Base-by-base conservation (phyloP, 2,113 vertebrate genomes). In the Triplophysa rosa region DNA sequence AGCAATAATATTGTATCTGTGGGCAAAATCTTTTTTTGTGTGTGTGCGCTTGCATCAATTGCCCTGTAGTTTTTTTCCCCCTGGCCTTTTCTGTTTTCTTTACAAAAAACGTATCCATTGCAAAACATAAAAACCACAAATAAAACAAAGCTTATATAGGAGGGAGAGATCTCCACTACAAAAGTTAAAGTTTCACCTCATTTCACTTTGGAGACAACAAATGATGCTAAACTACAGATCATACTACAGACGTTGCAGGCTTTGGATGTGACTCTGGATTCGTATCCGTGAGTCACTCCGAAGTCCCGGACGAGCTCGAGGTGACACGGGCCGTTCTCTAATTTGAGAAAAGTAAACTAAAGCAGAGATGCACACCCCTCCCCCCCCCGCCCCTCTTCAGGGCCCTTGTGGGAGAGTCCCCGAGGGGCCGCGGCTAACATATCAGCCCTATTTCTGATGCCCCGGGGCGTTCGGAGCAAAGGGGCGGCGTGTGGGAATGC, bases 371-470 rank as follows among this genome's bases (percentile, higher is more conserved):
- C 24, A 49, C 79, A 63, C 26, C 37, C n/a, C 79, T 62, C 63
- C 71, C 61, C 63, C 71, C 61, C 84, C 72, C 66, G 45, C 67
- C 68, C 80, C 82, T 58, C 56, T 79, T 78, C 78, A 85, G 90
- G 89, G 86, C 84, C 90, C 88, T 86, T 84, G 86, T 65, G 67
- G 78, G 87, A 87, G 87, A 83, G 79, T 81, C 86, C 84, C 74
- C 40, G 45, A 40, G 77, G 84, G 72, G 81, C 69, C 65, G 52
- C 84, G 84, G 83, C 82, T 80, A 78, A 37, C 80, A 80, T 85
- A 90, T 91, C 90, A 93, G 89, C 90, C 90, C 92, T 92, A 92
- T 93, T 92, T 93, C 90, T 92, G 91, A 92, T 90, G 90, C 84
- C 87, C 85, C 71, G 78, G 85, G 89, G 91, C 90, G 90, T 93